phyloP scores from a whole-genome alignment of 2,113 vertebrate species.

The Speoplatyrhinus poulsoni region DNA sequence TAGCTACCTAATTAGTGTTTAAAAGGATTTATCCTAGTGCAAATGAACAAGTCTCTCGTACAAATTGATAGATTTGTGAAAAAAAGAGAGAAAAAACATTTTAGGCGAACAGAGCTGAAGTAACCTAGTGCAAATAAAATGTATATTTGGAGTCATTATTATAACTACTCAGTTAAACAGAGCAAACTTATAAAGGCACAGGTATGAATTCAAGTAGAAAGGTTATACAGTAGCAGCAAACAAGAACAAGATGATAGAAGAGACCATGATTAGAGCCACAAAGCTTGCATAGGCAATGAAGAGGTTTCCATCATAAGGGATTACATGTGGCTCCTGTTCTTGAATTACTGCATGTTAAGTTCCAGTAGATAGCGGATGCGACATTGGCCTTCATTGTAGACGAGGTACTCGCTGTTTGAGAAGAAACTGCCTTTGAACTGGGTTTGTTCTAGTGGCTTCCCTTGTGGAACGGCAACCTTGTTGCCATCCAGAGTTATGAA shows the following conservation, averaged over 20 bases:
- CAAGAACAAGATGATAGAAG: background rate
- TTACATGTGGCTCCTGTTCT: conserved; percentile 22
- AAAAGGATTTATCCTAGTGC: background rate
- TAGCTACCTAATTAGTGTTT: background rate
- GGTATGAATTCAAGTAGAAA: too few species aligned
- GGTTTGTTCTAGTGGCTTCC: conserved; percentile 65
- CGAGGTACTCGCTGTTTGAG: conserved; percentile 87
- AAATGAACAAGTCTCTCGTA: background rate
- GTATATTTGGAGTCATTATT: background rate
- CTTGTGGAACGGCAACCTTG: conserved; percentile 83
- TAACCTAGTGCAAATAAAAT: too few species aligned
- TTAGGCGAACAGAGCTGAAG: too few species aligned
- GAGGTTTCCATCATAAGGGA: conserved; percentile 4
- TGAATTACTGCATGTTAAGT: conserved; percentile 67
- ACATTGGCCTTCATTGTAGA: conserved; percentile 91
- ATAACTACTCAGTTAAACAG: background rate
- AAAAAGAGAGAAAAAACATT: too few species aligned
- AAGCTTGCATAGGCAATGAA: background rate
- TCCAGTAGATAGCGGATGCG: conserved; percentile 85
- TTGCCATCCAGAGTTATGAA: conserved; percentile 81
- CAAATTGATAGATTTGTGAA: background rate
- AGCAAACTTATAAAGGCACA: too few species aligned
- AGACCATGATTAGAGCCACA: background rate
- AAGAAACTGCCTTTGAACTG: conserved; percentile 77
- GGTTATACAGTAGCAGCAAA: background rate